phyloP scores from a whole-genome alignment of 2,888 invertebrate genomes.

The Antheraea yamamai region DNA sequence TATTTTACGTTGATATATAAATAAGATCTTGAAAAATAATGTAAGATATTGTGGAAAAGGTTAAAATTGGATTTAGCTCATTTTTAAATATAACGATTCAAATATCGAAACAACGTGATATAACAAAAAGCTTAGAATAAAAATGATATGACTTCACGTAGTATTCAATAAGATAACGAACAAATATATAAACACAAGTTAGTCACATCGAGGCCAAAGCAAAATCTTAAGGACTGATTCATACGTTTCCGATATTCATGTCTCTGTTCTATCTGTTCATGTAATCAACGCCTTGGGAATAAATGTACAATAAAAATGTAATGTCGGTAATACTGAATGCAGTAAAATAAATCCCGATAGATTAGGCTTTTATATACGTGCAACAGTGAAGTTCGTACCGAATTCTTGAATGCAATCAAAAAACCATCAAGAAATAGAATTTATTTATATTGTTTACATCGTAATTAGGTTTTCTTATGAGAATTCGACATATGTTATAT shows the following conservation, averaged over 20 bases:
- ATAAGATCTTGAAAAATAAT: too few species aligned
- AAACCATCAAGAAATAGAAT: not conserved
- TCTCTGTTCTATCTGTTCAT: not conserved
- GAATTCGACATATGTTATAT: too few species aligned
- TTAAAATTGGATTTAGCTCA: too few species aligned
- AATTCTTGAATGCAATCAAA: not conserved
- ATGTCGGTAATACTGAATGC: not conserved
- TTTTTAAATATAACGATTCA: too few species aligned
- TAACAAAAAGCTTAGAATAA: too few species aligned
- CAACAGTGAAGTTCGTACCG: not conserved
- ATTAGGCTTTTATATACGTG: not conserved
- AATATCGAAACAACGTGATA: not conserved
- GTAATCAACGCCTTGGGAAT: not conserved
- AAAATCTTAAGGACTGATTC: slow-evolving; percentile 4
- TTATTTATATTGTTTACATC: too few species aligned
- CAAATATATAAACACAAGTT: not conserved
- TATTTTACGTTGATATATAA: too few species aligned
- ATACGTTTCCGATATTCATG: slow-evolving; percentile 1
- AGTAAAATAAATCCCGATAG: not conserved
- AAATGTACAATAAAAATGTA: slow-evolving; percentile 3
- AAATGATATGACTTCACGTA: not conserved
- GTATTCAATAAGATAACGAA: not conserved
- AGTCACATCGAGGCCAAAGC: slow-evolving; percentile 4
- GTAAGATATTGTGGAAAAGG: too few species aligned
- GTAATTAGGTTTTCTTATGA: too few species aligned